Conservation (phyloP, 2,113 vertebrate species). For the Brienomyrus longianalis region DNA sequence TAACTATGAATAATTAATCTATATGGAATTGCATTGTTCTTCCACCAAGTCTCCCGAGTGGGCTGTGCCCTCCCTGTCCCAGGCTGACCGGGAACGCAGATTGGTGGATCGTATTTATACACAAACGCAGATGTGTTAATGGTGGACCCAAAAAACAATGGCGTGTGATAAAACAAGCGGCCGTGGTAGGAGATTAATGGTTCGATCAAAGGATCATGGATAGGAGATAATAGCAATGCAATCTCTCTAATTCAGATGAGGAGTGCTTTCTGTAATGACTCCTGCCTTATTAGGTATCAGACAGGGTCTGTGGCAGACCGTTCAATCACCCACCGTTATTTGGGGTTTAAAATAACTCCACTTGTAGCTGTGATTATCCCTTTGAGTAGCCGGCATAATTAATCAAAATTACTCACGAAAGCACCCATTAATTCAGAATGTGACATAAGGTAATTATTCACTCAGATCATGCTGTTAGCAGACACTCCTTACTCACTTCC, state of each 20-base stretch:
- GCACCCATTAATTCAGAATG: slow-evolving; percentile 38
- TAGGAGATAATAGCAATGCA: slow-evolving; percentile 8
- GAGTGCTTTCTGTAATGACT: slow-evolving; percentile 16
- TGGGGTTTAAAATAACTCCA: slow-evolving; percentile 33
- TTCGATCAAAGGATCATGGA: slow-evolving; percentile 25
- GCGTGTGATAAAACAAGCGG: slow-evolving; percentile 25
- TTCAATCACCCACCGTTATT: slow-evolving; percentile 31
- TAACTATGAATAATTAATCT: neutral
- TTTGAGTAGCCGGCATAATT: slow-evolving; percentile 31
- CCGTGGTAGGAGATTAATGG: slow-evolving; percentile 25
- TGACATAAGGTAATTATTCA: slow-evolving; percentile 43
- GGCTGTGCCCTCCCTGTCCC: neutral
- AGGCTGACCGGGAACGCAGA: neutral
- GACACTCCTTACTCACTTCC: slow-evolving; percentile 31
- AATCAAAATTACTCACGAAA: slow-evolving; percentile 43
- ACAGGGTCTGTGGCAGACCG: slow-evolving; percentile 5
- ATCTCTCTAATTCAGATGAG: neutral
- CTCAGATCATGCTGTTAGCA: slow-evolving; percentile 27
- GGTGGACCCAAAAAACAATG: slow-evolving; percentile 24
- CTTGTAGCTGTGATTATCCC: slow-evolving; percentile 35
- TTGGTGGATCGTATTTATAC: slow-evolving; percentile 29
- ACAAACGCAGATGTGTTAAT: slow-evolving; percentile 19
- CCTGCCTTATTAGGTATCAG: slow-evolving; percentile 16
- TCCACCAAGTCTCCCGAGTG: neutral
- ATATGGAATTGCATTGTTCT: too few species aligned